These are phyloP conservation scores for Drosophila mimetica DNA, from an alignment of 2,888 invertebrate species.

Conservation along the genomic window DNA sequence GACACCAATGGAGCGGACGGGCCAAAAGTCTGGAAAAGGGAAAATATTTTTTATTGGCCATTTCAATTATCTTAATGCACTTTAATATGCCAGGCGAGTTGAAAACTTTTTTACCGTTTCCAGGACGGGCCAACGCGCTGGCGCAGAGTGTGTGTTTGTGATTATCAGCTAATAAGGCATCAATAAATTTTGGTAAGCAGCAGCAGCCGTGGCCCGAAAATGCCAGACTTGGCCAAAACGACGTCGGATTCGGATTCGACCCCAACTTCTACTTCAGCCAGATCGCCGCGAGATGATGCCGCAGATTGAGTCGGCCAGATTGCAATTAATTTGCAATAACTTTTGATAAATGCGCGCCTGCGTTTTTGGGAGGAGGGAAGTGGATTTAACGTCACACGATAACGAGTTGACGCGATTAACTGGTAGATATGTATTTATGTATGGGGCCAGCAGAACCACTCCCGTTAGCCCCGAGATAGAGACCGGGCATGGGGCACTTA, in stretches of 20 bases:
- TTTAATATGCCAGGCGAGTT: slow-evolving; percentile 70
- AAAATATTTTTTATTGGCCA: slow-evolving; percentile 81
- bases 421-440: slow-evolving; percentile 43
- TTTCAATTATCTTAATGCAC: slow-evolving; percentile 82
- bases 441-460: slow-evolving; percentile 23
- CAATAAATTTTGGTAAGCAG: slow-evolving; percentile 82
- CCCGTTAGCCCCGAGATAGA: slow-evolving; percentile 44
- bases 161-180: slow-evolving; percentile 83
- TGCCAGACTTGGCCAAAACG: slow-evolving; percentile 45
- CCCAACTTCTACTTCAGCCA: too few relatives aligned
- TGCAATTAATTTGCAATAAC: slow-evolving; percentile 82
- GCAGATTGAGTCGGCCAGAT: slow-evolving; percentile 73
- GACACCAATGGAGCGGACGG: slow-evolving; percentile 55
- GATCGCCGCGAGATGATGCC: slow-evolving; percentile 65
- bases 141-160: slow-evolving; percentile 74
- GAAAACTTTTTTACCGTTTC: slow-evolving; percentile 73
- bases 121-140: slow-evolving; percentile 6
- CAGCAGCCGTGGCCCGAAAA: slow-evolving; percentile 48
- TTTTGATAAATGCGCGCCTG: slow-evolving; percentile 78
- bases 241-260: too few relatives aligned
- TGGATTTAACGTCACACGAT: slow-evolving; percentile 64
- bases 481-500: neutral
- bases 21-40: slow-evolving; percentile 51
- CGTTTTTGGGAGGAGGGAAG: slow-evolving; percentile 41
- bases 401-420: slow-evolving; percentile 73